Base-by-base conservation (phyloP, 2,888 invertebrate genomes). In the Drepana falcataria region DNA sequence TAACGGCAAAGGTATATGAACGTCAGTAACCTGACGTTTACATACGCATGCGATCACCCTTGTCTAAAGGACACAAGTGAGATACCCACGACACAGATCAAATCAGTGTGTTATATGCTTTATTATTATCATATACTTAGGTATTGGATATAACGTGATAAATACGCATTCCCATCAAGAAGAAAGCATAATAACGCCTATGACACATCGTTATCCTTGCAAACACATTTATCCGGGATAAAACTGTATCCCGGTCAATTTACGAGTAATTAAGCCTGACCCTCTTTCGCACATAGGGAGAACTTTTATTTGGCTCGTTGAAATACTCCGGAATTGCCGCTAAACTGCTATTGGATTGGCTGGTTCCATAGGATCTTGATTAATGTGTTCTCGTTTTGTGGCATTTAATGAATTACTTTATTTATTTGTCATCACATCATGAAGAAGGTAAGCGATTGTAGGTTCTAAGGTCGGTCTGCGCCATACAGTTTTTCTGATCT, bases 181-280 rank as follows among this genome's bases (percentile, higher is more conserved):
- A 58, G 61, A 61, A 63, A 59, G 61, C 61, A 65, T 79, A 73
- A 73, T 73, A 75, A 72, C 65, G 67, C 65, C 67, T 79, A 78
- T 75, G 77, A 79, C 79, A 82, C 79, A 68, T 77, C 76, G 76
- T 83, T 83, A 85, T 79, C 75, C 81, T 64, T 65, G 58, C 71
- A 70, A 75, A 78, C 77, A 79, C 78, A 79, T 85, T 81, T 80
- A 82, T 79, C 75, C 72, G 60, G 79, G 82, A 85, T 85, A 85
- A 84, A 81, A 84, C 82, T 80, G 78, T 77, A 82, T 79, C 81
- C 84, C 79, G 83, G 86, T 87, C 90, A 87, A 90, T 91, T 90
- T 87, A 90, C 88, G 90, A 86, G 89, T 90, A 91, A 91, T 91
- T 91, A 90, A 90, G 85, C 71, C 82, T 83, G 85, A 87, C 90